Percentiles rank a stretch among this genome's conserved stretches.
Evolutionary conservation across 2,797 vertebrate species (phyloP).

Genomic region (Gadopsis marmoratus): DNA sequence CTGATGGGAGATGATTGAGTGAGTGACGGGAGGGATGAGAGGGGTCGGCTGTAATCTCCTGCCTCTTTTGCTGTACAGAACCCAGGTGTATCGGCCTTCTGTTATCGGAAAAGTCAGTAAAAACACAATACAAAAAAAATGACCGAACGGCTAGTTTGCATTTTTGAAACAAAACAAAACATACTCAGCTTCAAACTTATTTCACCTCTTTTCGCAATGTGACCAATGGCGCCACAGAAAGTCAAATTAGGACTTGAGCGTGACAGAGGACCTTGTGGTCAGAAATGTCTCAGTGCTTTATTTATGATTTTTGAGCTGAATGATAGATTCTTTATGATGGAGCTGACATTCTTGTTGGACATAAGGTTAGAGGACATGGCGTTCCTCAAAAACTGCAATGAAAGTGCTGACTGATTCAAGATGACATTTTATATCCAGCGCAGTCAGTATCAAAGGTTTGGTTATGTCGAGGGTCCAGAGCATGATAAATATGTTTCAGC

Average conservation of each 20-base stretch:
- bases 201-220: neutral
- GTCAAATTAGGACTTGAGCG: neutral
- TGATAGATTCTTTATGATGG: slow-evolving; percentile 19
- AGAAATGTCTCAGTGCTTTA: neutral
- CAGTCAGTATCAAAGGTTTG: neutral
- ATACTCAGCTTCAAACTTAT: neutral
- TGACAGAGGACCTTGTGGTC: neutral
- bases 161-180: neutral
- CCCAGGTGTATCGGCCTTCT: no score
- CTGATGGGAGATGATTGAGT: slow-evolving; percentile 30
- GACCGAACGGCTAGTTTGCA: neutral
- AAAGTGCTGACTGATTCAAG: slow-evolving; percentile 25
- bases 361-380: slow-evolving; percentile 10
- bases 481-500: neutral
- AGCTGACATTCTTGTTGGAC: slow-evolving; percentile 27
- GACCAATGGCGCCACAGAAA: neutral
- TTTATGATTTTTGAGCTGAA: neutral
- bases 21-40: slow-evolving; percentile 2
- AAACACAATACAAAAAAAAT: neutral
- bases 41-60: slow-evolving; percentile 39
- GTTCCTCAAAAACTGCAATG: neutral
- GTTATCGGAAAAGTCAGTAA: neutral
- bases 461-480: neutral
- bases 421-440: slow-evolving; percentile 5
- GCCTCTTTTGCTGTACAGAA: slow-evolving; percentile 12